Base-by-base conservation (phyloP, 2,888 invertebrate species). In the Agonum fuliginosum region DNA sequence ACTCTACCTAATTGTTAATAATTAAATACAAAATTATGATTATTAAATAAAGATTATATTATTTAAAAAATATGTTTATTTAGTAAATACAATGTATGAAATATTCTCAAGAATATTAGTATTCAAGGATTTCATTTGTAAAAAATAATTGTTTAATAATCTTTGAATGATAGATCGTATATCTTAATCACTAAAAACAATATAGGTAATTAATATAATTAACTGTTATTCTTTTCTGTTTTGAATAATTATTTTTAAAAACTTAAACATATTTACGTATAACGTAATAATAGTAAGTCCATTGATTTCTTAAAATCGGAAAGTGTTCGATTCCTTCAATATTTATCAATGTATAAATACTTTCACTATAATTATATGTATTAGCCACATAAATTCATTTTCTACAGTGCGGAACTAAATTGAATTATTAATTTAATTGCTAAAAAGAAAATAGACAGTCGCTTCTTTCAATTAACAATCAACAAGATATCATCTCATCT, bases 71-170 rank as follows among this genome's bases (percentile, higher is more conserved):
- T 17, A 24, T 54, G 24, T 54, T 12, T 54, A 24, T 54, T 24
- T 54, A 24, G 6, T 24, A n/a, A 54, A 54, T n/a, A 54, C 54
- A 54, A 54, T 54, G 54, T 10, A 54, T 24, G 12, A 24, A 10
- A 24, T 30, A 46, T 74, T 74, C 74, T n/a, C 74, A 74, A 10
- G 48, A 62, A 62, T 74, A 62, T 74, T 62, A 43, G 6, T 74
- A 74, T 74, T 74, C 65, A 74, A 74, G 62, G 74, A 74, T 37
- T 72, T 72, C 71, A 48, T 30, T 71, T 71, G 48, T 69, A 43
- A 22, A 24, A 71, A 46, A 22, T 46, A 48, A 43, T 46, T 70
- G 22, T 62, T 27, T 51, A 51, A 20, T 22, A 51, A 19, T 17
- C 8, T 48, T 20, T 48, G 48, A 48, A 54, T 54, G 54, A 12